Conservation (phyloP, 2,888 invertebrate genomes). For the Eupithecia subumbrata region DNA sequence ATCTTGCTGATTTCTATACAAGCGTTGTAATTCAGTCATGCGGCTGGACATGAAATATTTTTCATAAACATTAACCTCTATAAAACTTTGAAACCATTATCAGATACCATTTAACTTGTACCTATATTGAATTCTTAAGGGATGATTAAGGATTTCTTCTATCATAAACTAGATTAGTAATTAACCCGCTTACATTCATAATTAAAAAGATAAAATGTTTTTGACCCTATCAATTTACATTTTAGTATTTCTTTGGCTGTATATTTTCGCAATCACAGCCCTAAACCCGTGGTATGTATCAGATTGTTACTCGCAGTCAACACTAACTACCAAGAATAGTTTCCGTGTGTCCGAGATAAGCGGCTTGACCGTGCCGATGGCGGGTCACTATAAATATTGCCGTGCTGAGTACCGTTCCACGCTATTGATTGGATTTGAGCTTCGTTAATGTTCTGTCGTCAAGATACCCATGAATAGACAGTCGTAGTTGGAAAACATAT, state of each 20-base stretch:
- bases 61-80: not conserved
- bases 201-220: too few species aligned
- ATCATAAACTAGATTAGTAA: too few species aligned
- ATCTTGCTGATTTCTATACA: conserved; percentile 53
- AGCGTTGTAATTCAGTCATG: conserved; percentile 22
- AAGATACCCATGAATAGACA: not conserved
- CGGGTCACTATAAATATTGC: conserved; percentile 69
- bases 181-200: not conserved
- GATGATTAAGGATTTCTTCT: too few species aligned
- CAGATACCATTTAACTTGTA: not conserved
- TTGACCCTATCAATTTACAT: not conserved
- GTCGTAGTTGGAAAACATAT: not conserved
- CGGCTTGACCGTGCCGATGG: conserved; percentile 53
- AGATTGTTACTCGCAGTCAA: conserved; percentile 54
- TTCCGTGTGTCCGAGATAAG: conserved; percentile 58
- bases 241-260: too few species aligned
- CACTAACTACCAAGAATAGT: conserved; percentile 54
- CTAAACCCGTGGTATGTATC: conserved; percentile 34
- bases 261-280: too few species aligned
- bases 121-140: too few species aligned
- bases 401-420: conserved; percentile 61
- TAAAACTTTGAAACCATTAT: not conserved
- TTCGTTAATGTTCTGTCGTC: conserved; percentile 48
- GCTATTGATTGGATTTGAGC: conserved; percentile 56
- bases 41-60: not conserved